phyloP scores from a whole-genome alignment of 2,113 vertebrate species.

The Pituophis catenifer region DNA sequence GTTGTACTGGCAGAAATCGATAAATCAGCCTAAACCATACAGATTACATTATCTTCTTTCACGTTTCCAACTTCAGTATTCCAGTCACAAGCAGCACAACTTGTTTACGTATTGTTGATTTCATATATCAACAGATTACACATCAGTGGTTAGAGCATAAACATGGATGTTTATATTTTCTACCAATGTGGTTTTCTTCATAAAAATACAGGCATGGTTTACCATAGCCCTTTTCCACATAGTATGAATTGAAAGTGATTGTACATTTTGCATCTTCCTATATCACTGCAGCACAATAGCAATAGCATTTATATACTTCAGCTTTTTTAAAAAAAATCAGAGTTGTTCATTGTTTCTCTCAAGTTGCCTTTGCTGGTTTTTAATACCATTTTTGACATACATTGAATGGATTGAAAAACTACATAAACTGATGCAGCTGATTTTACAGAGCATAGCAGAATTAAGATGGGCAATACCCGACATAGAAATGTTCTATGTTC shows the following conservation, averaged over 20 bases:
- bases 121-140: not conserved
- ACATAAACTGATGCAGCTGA: not conserved
- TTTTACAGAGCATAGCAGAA: not conserved
- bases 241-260: not conserved
- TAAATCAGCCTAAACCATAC: not conserved
- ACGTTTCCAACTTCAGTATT: not conserved
- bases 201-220: not conserved
- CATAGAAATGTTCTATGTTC: not conserved
- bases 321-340: not conserved
- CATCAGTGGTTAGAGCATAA: not conserved
- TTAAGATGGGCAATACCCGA: not conserved
- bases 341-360: not conserved
- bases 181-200: not conserved
- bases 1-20: not conserved
- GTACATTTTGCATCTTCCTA: not conserved
- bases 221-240: not conserved
- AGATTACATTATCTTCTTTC: not conserved
- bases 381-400: not conserved
- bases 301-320: not conserved
- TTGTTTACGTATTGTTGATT: not conserved
- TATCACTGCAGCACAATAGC: not conserved
- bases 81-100: not conserved
- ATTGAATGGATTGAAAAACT: not conserved
- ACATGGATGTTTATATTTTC: not conserved
- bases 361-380: not conserved